Conservation (phyloP, 1,140 invertebrate species). For the Chrysoperla carnea region DNA sequence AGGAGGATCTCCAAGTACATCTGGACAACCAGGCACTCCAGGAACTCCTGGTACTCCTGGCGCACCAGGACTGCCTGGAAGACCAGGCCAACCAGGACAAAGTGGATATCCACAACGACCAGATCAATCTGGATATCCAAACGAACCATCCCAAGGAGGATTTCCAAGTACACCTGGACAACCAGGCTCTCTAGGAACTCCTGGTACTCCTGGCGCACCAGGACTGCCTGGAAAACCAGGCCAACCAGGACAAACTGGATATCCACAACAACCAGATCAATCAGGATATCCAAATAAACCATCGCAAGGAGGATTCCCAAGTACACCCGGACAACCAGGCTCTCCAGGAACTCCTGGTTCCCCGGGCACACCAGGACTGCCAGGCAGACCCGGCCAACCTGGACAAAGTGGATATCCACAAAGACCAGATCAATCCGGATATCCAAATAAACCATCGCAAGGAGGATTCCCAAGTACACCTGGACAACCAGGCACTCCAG, state of each 20-base stretch:
- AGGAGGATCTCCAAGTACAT: constrained; percentile 5
- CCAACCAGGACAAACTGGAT: constrained; percentile 11
- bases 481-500: background rate
- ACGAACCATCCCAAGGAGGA: too few relatives aligned
- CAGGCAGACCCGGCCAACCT: constrained; percentile 7
- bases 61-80: constrained; percentile 16
- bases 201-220: constrained; percentile 4
- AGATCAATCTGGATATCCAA: too few relatives aligned
- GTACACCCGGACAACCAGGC: background rate
- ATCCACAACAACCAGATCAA: constrained; percentile 17
- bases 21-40: constrained; percentile 8
- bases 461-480: background rate
- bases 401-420: background rate
- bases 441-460: background rate
- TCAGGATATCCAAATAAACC: constrained; percentile 6
- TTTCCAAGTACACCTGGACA: too few relatives aligned
- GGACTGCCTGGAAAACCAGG: constrained; percentile 4
- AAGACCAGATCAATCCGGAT: background rate
- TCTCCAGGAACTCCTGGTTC: background rate
- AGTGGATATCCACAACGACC: too few relatives aligned
- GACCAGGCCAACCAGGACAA: constrained; percentile 12
- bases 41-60: constrained; percentile 20
- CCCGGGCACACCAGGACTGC: background rate
- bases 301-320: constrained; percentile 5
- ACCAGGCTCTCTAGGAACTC: constrained; percentile 1